Base-by-base conservation (phyloP, 2,797 vertebrate genomes). In the Macrochelys suwanniensis region DNA sequence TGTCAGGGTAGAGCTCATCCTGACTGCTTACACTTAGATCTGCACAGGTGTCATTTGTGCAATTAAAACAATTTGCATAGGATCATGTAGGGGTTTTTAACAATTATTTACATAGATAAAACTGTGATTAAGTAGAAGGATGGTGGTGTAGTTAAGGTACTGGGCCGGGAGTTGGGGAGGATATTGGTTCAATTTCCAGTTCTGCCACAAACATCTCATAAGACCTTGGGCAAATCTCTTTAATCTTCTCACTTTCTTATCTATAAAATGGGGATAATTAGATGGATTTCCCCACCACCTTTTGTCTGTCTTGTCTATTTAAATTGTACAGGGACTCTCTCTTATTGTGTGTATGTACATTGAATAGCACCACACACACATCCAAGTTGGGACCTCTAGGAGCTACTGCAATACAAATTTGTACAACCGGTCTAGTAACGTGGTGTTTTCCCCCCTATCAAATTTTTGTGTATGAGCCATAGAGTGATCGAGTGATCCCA, bases 141-240 rank as follows among this genome's bases (percentile, higher is more conserved):
- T 83, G 76, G 82, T 6, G 54, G 82, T 42, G 54, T 71, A 42
- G 13, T 47, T 59, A 76, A 76, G 56, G n/a, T 54, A 57, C 57
- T 51, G n/a, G 51, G 19, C 59, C 15, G 5, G 76, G 65, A 74
- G 81, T 88, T 15, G 3, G 10, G 19, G 7, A 26, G 81, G 16
- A 42, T 9, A 16, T 15, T 28, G 23, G 11, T 21, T 26, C 56
- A 6, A 28, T 15, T n/a, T 54, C 91, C 57, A 0, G 0, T 47
- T 68, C 81, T 89, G 12, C 50, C 90, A 84, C 61, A 87, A 5
- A 3, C 2, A 12, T 45, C 49, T 82, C 85, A 47, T 37, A 71
- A 6, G 5, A 61, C 53, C 28, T 19, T 7, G 56, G 80, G 42
- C 3, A 85, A 88, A 74, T 17, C 28, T 2, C 84, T 47, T 47